These are phyloP conservation scores for Aurelia coerulea DNA, from an alignment of 30 jellyfish, hydroid and myxozoan species.

Conservation along the genomic window DNA sequence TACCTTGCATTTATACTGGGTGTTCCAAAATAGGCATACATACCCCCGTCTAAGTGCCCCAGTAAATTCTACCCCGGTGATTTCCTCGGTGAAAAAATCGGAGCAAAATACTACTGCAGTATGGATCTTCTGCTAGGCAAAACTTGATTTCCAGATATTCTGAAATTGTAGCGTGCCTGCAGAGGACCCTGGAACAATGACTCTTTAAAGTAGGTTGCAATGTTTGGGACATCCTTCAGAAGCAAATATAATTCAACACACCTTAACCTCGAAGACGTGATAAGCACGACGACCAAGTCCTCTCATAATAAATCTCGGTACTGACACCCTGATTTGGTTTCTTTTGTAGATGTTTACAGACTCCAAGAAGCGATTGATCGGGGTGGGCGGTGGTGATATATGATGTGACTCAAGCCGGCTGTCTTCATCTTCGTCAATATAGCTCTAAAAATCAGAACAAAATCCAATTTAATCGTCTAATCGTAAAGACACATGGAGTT, in stretches of 20 bases:
- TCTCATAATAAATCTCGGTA: conserved; percentile 83
- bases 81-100: too few species aligned
- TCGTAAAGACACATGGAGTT: too few species aligned
- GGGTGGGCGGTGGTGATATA: conserved; percentile 98
- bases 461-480: neutral
- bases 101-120: too few species aligned
- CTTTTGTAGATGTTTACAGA: conserved; percentile 78
- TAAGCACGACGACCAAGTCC: conserved; percentile 92
- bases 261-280: conserved; percentile 97
- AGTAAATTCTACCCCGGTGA: too few species aligned
- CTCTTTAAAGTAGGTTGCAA: neutral
- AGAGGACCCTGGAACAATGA: too few species aligned
- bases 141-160: too few species aligned
- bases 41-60: too few species aligned
- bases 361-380: conserved; percentile 80
- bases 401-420: conserved; percentile 71
- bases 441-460: conserved; percentile 34
- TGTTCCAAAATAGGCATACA: too few species aligned
- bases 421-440: conserved; percentile 79
- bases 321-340: conserved; percentile 85
- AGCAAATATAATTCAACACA: conserved; percentile 5
- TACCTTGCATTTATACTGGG: too few species aligned
- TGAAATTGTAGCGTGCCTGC: too few species aligned
- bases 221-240: neutral
- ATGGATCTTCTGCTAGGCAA: too few species aligned